phyloP scores from a whole-genome alignment of 1,140 invertebrate species.

The Apis dorsata region DNA sequence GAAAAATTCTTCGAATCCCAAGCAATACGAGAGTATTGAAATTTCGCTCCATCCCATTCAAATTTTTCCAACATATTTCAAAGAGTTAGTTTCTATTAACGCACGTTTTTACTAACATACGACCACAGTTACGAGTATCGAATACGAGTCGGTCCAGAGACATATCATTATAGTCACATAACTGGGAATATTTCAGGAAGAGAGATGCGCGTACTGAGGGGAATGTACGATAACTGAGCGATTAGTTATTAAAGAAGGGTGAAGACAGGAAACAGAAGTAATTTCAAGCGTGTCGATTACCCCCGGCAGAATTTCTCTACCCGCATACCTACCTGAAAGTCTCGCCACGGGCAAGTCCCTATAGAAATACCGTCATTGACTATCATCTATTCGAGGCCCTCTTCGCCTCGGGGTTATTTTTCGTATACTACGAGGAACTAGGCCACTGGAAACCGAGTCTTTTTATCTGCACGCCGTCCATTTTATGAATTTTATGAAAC shows the following conservation, averaged over 20 bases:
- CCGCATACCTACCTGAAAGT: conserved; percentile 9
- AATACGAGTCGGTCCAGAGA: too few relatives aligned
- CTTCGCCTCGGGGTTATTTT: conserved; percentile 61
- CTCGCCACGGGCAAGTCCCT: conserved; percentile 5
- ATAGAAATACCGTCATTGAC: conserved; percentile 60
- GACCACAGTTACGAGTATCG: too few relatives aligned
- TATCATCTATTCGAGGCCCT: conserved; percentile 58
- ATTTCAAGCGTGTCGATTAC: conserved; percentile 45
- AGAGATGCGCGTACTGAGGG: background rate
- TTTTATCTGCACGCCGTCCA: conserved; percentile 53
- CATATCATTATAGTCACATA: too few relatives aligned
- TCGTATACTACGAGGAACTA: conserved; percentile 55
- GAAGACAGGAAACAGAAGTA: conserved; percentile 29
- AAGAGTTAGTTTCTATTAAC: too few relatives aligned
- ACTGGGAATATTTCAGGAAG: background rate
- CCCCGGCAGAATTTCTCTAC: conserved; percentile 15
- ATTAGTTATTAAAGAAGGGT: conserved; percentile 36
- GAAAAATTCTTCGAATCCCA: too few relatives aligned
- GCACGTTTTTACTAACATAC: too few relatives aligned
- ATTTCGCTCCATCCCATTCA: too few relatives aligned
- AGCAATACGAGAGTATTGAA: too few relatives aligned
- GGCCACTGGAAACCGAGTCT: conserved; percentile 58
- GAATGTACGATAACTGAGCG: conserved; percentile 35
- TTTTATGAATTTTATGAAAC: conserved; percentile 66
- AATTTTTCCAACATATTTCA: too few relatives aligned